Base-by-base conservation (phyloP, 2,113 vertebrate species). In the Conger conger region DNA sequence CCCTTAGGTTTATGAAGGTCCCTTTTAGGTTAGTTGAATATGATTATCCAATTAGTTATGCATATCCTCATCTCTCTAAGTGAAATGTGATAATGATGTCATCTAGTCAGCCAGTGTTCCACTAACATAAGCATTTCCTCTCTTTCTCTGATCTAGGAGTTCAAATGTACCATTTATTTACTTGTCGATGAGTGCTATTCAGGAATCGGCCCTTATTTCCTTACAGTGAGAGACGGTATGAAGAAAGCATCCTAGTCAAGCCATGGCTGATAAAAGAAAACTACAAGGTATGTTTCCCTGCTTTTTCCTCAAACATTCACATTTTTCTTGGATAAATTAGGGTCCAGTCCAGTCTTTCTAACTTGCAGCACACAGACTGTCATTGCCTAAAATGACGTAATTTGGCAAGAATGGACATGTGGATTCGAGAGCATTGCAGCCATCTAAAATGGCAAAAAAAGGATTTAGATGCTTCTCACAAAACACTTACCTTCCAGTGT, bases 261-360 rank as follows among this genome's bases (percentile, higher is more conserved):
- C 93, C 94, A 98, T 98, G 97, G 97, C 97, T 93, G 97, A 98
- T 94, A 98, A 98, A 95, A 96, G 97, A 94, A 98, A 98, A 96
- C 95, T 98, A 91, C 97, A 98, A 96, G 97, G 97, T 98, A 90
- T 87, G 4, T 23, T 0, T 81, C 13, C 27, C 73, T 2, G 23
- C 45, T 0, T 50, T 50, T 50, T 50, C n/a, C n/a, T n/a, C n/a
- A n/a, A n/a, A 63, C 38, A 16, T 79, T 33, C n/a, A 73, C 5
- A n/a, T 73, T 73, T 3, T n/a, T 18, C 18, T 68, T 68, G 13
- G 60, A 68, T 68, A n/a, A 3, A 18, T 18, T 68, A 7, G 60
- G 2, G 27, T 68, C n/a, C 63, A 50, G 8, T 11, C 45, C 40
- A 42, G 40, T 42, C 16, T 60, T 60, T 60, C 18, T 60, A 60